Evolutionary conservation across 1,140 invertebrate genomes (phyloP), one percentile per base, ranked within the genome.

Genomic region (Anoplophora glabripennis): DNA sequence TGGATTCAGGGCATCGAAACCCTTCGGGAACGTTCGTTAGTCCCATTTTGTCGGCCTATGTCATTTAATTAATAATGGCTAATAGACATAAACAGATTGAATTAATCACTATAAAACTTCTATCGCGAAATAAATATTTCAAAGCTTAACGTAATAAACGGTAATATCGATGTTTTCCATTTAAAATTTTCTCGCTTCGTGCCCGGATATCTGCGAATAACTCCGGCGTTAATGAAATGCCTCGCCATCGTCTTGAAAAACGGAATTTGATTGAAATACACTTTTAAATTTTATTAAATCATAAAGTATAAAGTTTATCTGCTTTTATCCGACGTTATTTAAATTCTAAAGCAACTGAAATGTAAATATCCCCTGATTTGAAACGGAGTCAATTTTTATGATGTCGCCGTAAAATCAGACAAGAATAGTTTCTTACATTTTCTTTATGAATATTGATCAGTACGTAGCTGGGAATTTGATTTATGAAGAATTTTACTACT

Each of bases 211-310:
- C 21, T 28, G 2, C 5, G 21, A 5, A 28, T 28, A 28, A 5
- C 21, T 28, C 21, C 21, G 5, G 21, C 21, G 21, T 28, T 28
- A 28, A 28, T 28, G 21, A 28, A 28, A 28, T 28, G 21, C 21
- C 21, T 28, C 21, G 21, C 3, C 21, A 28, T 28, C 5, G 21
- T 7, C 38, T 10, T 37, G 18, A 44, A 42, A 28, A 28, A 5
- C 21, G 21, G 21, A 54, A 56, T 56, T 12, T 56, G 45, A 56
- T 56, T 56, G 54, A 56, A 14, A 56, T 56, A 45, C 54, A 56
- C 46, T 56, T 56, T 56, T 56, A 56, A 56, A 47, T 47, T 56
- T 56, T 56, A 56, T 48, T 33, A 12, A 28, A 14, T 11, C 54
- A 56, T 56, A 56, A 56, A 56, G 46, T 48, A 47, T 35, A 36